Evolutionary conservation across 2,888 invertebrate genomes (phyloP).

Genomic region (Tachystola acroxantha): DNA sequence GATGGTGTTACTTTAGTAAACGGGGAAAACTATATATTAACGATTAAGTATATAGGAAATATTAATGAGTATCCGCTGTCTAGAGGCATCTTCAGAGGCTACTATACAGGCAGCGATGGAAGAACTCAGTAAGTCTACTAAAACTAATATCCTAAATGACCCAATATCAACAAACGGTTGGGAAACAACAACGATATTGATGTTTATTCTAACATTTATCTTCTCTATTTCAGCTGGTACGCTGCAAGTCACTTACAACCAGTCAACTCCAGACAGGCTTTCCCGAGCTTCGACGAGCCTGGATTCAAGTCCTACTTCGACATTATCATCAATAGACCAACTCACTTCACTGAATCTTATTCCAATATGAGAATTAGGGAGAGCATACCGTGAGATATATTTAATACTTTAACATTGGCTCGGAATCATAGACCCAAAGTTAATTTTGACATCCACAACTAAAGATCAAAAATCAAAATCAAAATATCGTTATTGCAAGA

Average conservation of each 20-base stretch:
- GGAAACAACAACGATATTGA: no score
- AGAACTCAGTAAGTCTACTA: conserved; percentile 48
- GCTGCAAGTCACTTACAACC: conserved; percentile 88
- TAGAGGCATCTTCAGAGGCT: conserved; percentile 65
- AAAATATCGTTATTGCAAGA: no score
- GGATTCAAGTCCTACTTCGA: conserved; percentile 80
- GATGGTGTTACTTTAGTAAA: conserved; percentile 35
- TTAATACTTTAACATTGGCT: conserved; percentile 3
- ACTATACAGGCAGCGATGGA: conserved; percentile 42
- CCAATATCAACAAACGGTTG: no score
- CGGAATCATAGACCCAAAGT: no score
- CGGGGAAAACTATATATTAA: conserved; percentile 35
- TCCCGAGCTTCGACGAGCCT: conserved; percentile 92
- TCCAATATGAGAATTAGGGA: conserved; percentile 53
- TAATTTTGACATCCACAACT: no score
- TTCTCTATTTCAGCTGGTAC: conserved; percentile 85
- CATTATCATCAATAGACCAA: conserved; percentile 55
- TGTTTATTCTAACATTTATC: no score
- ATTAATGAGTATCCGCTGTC: conserved; percentile 66
- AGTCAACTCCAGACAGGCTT: conserved; percentile 86
- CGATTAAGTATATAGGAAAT: conserved; percentile 52
- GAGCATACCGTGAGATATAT: conserved; percentile 30
- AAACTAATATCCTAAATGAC: no score
- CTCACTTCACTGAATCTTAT: conserved; percentile 42
- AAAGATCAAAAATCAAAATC: no score